Conservation (phyloP, 2,797 vertebrate species). For the Sebastes taczanowskii region DNA sequence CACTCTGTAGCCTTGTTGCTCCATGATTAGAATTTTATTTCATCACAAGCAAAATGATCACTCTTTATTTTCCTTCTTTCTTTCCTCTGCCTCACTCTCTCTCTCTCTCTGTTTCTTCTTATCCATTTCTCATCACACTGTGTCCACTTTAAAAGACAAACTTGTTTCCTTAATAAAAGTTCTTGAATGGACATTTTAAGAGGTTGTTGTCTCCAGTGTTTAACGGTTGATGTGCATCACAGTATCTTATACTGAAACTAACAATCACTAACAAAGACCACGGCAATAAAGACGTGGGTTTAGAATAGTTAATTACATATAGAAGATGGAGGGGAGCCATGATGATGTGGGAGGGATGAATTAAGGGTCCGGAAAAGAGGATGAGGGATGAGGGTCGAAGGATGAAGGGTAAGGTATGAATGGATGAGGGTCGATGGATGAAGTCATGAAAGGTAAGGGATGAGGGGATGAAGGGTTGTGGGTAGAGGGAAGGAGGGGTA, state of each 20-base stretch:
- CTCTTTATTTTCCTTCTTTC: neutral
- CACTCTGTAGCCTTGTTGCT: conserved; percentile 46
- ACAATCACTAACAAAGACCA: neutral
- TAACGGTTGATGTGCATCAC: neutral
- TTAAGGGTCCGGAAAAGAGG: neutral
- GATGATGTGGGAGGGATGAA: neutral
- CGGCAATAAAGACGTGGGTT: neutral
- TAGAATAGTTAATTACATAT: neutral
- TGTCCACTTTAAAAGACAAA: conserved; percentile 1
- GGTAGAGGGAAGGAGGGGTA: neutral
- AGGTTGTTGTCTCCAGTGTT: neutral
- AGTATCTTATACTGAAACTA: neutral
- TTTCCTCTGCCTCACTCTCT: neutral
- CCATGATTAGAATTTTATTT: conserved; percentile 61
- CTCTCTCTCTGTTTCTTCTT: neutral
- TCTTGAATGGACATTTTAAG: neutral
- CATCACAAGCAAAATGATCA: conserved; percentile 18
- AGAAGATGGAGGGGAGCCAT: neutral
- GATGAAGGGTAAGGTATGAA: too few species aligned
- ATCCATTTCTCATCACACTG: neutral
- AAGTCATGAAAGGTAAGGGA: too few species aligned
- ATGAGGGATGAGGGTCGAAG: neutral
- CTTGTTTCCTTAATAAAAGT: neutral
- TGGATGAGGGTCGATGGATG: too few species aligned
- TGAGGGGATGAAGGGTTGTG: neutral